Conservation (phyloP, 64 coral and sea anemone species). For the Pocillopora verrucosa region DNA sequence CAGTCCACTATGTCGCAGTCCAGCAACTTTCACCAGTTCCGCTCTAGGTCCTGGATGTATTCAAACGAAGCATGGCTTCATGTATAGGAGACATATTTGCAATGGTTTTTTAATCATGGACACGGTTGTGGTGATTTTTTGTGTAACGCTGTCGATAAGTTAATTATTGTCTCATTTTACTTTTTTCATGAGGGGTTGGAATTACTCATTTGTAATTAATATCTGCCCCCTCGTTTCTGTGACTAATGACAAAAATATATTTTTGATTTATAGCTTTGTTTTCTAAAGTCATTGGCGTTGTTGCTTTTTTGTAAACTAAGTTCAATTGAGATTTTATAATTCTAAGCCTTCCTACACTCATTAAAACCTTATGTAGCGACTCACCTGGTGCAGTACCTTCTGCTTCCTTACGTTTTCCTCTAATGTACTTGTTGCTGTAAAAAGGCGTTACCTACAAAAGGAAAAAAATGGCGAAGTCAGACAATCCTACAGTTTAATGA, state of each 20-base stretch:
- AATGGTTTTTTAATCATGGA: too few relatives aligned
- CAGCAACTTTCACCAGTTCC: conserved; percentile 11
- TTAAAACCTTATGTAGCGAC: not conserved
- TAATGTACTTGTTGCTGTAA: conserved; percentile 16
- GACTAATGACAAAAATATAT: too few relatives aligned
- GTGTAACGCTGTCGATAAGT: too few relatives aligned
- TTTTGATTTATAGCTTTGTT: too few relatives aligned
- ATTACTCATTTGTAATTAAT: too few relatives aligned
- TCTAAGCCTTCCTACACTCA: not conserved
- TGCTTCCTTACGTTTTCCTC: not conserved
- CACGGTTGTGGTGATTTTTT: too few relatives aligned
- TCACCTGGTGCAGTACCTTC: conserved; percentile 6
- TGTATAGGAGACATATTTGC: not conserved
- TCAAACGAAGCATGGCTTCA: not conserved
- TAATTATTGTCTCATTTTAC: too few relatives aligned
- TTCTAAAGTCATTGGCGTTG: too few relatives aligned
- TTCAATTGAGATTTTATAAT: not conserved
- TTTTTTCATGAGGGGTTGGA: too few relatives aligned
- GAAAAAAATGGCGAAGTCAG: not conserved
- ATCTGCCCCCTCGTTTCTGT: too few relatives aligned
- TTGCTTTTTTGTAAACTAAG: too few relatives aligned
- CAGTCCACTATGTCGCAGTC: not conserved
- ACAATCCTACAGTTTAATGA: not conserved
- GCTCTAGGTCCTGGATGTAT: not conserved
- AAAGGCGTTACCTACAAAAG: not conserved